Percentiles rank a stretch among this genome's conserved stretches.
Conservation (phyloP, 2,888 invertebrate species). For the Polia nebulosa region DNA sequence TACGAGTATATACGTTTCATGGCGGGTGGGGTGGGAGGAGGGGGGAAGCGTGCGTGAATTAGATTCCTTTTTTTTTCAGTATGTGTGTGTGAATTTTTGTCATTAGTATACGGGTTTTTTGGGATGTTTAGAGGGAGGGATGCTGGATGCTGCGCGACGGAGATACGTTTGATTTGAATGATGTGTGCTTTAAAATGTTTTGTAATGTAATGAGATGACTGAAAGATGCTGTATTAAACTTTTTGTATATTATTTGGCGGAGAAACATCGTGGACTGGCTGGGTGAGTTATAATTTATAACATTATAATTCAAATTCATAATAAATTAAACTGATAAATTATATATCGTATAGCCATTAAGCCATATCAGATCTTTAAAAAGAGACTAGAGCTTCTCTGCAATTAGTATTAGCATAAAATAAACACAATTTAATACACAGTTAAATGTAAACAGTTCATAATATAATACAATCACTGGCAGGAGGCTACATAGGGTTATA, state of each 20-base stretch:
- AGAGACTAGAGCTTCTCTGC: not conserved
- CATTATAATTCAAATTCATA: too few species aligned
- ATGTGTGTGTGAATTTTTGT: constrained; percentile 82
- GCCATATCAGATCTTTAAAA: too few species aligned
- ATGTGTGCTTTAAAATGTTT: constrained; percentile 35
- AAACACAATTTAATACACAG: not conserved
- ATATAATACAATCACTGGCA: constrained; percentile 7
- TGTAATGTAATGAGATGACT: constrained; percentile 43
- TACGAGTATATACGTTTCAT: constrained; percentile 65
- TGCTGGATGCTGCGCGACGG: constrained; percentile 37
- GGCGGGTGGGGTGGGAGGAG: constrained; percentile 58
- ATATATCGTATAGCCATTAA: too few species aligned
- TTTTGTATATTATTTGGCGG: too few species aligned
- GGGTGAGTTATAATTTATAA: too few species aligned
- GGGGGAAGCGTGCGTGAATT: constrained; percentile 83
- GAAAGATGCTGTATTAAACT: not conserved
- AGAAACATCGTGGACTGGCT: too few species aligned
- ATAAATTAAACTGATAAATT: too few species aligned
- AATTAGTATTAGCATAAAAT: not conserved
- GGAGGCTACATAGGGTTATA: constrained; percentile 15
- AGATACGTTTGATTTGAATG: constrained; percentile 58
- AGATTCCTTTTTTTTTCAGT: constrained; percentile 79
- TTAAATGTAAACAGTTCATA: not conserved
- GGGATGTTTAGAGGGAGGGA: constrained; percentile 60
- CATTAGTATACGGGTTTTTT: constrained; percentile 78